Evolutionary conservation across 2,113 vertebrate species (phyloP).

Genomic region (Osmerus mordax): DNA sequence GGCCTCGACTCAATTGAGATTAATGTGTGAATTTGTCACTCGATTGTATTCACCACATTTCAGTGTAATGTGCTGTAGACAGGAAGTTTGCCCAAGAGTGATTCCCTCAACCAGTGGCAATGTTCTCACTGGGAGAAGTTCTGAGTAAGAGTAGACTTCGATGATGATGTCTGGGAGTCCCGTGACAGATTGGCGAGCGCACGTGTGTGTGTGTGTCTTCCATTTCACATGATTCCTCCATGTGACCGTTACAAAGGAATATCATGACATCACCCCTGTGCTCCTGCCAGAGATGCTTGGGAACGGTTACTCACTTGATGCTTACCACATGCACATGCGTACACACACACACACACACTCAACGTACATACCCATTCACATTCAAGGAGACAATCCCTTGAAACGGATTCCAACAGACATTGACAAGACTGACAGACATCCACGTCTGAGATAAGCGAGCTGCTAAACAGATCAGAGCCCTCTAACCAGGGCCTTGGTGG

Average conservation of each 20-base stretch:
- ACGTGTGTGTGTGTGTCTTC: slow-evolving; percentile 3
- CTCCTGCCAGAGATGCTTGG: background rate
- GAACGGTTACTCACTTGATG: too few relatives aligned
- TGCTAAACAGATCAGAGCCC: background rate
- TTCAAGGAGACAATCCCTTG: background rate
- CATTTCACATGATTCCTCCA: background rate
- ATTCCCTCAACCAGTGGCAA: slow-evolving; percentile 64
- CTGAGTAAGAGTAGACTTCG: slow-evolving; percentile 54
- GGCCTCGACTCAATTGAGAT: background rate
- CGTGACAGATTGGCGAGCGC: slow-evolving; percentile 45
- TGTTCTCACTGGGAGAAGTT: slow-evolving; percentile 53
- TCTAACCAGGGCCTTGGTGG: background rate
- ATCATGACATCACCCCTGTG: background rate
- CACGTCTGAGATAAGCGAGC: slow-evolving; percentile 24
- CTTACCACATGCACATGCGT: background rate
- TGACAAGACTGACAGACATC: slow-evolving; percentile 2
- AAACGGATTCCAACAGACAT: background rate
- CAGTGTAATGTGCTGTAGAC: slow-evolving; percentile 51
- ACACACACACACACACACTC: background rate
- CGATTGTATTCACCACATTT: slow-evolving; percentile 56
- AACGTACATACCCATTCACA: background rate
- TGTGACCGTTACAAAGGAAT: too few relatives aligned
- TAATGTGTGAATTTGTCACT: slow-evolving; percentile 8
- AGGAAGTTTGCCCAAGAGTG: slow-evolving; percentile 59
- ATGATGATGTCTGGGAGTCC: slow-evolving; percentile 56